phyloP scores from a whole-genome alignment of 2,797 vertebrate genomes.

The Hybognathus amarus region DNA sequence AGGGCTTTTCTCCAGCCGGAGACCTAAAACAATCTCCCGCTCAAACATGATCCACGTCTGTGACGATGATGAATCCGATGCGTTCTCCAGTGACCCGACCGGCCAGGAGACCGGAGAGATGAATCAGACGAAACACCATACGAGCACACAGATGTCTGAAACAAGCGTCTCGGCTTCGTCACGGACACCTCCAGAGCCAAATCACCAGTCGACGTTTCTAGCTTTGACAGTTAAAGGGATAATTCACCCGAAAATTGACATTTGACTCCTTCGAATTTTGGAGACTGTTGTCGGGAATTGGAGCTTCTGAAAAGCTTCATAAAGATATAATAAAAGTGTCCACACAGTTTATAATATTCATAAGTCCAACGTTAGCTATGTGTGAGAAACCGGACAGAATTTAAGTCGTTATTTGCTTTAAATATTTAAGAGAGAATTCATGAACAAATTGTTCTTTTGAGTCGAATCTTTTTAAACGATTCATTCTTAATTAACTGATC shows the following conservation, averaged over 20 bases:
- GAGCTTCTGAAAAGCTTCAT: too few species aligned
- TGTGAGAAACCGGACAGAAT: not conserved
- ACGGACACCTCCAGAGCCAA: not conserved
- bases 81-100: not conserved
- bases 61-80: not conserved
- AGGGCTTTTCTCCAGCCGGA: not conserved
- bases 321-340: not conserved
- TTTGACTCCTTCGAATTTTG: not conserved
- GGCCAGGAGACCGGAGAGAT: not conserved
- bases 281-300: not conserved
- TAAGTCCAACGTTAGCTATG: not conserved
- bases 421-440: not conserved
- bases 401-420: not conserved
- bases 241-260: rapidly evolving
- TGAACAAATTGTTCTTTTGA: not conserved
- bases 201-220: not conserved
- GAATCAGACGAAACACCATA: not conserved
- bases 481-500: too few species aligned
- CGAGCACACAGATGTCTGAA: not conserved
- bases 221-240: not conserved
- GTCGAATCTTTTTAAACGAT: not conserved
- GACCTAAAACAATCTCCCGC: not conserved
- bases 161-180: not conserved
- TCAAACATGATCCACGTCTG: not conserved
- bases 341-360: not conserved